Percentiles rank a stretch among this genome's conserved stretches.
These are phyloP conservation scores for Hoplias malabaricus DNA, from an alignment of 2,113 vertebrate species.

Conservation along the genomic window DNA sequence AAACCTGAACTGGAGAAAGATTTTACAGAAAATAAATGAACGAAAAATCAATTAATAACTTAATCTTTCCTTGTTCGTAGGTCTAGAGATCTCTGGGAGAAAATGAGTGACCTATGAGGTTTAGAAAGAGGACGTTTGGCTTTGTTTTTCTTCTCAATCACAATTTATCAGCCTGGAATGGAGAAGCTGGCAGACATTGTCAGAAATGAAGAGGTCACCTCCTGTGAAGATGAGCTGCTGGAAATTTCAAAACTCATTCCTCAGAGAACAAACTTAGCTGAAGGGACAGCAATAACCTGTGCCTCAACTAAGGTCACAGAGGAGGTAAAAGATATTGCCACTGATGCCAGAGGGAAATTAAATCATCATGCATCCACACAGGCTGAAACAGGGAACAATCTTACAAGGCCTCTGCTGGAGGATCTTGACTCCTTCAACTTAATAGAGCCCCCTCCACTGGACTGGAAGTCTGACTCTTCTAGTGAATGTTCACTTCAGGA, in stretches of 20 bases:
- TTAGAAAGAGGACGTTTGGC: not conserved
- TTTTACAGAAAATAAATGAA: no score
- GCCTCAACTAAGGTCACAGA: not conserved
- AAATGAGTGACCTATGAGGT: not conserved
- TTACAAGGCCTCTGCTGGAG: constrained; percentile 43
- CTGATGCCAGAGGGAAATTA: not conserved
- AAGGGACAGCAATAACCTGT: not conserved
- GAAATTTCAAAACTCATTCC: not conserved
- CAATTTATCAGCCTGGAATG: not conserved
- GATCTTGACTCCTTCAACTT: constrained; percentile 66
- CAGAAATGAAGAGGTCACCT: not conserved
- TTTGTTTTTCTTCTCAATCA: not conserved
- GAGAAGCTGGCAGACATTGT: not conserved
- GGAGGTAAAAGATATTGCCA: not conserved
- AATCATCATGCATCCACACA: not conserved
- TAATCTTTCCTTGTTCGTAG: not conserved
- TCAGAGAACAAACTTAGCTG: not conserved
- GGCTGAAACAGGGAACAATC: not conserved
- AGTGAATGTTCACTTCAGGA: constrained; percentile 63
- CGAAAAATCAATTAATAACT: no score
- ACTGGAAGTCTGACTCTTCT: constrained; percentile 79
- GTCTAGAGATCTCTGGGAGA: not conserved
- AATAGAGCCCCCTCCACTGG: constrained; percentile 75
- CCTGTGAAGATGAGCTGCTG: constrained; percentile 4
- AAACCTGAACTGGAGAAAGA: no score